phyloP scores from a whole-genome alignment of 2,113 vertebrate species.

The Hippocampus comes region DNA sequence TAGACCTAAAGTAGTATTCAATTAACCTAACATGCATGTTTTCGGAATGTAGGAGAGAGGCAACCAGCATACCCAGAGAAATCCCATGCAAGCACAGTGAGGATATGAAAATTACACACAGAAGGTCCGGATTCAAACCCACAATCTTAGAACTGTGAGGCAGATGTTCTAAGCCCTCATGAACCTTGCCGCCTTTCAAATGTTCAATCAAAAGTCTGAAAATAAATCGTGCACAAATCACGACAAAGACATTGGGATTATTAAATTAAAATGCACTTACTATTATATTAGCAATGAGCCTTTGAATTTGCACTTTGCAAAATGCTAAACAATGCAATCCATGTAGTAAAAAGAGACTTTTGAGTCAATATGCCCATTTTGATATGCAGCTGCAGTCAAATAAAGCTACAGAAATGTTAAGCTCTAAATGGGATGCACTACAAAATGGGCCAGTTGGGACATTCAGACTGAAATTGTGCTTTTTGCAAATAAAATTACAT shows the following conservation, averaged over 20 bases:
- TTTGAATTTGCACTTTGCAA: background rate
- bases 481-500: slow-evolving; percentile 52
- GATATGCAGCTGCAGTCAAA: slow-evolving; percentile 27
- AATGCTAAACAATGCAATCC: background rate
- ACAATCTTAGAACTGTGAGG: no score
- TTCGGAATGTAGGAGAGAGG: no score
- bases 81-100: no score
- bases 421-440: slow-evolving; percentile 41
- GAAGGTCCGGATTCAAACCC: no score
- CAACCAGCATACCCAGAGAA: no score
- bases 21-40: no score
- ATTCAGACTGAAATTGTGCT: slow-evolving; percentile 44
- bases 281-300: background rate
- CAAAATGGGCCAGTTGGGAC: slow-evolving; percentile 59
- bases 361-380: background rate
- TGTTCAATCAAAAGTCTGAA: background rate
- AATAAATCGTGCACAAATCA: background rate
- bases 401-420: slow-evolving; percentile 31
- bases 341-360: background rate
- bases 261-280: background rate
- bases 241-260: background rate
- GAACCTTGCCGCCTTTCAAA: no score
- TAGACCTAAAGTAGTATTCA: no score
- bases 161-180: no score
- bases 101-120: no score